Conservation (phyloP, 2,888 invertebrate genomes). For the Omphaloscelis lunosa region DNA sequence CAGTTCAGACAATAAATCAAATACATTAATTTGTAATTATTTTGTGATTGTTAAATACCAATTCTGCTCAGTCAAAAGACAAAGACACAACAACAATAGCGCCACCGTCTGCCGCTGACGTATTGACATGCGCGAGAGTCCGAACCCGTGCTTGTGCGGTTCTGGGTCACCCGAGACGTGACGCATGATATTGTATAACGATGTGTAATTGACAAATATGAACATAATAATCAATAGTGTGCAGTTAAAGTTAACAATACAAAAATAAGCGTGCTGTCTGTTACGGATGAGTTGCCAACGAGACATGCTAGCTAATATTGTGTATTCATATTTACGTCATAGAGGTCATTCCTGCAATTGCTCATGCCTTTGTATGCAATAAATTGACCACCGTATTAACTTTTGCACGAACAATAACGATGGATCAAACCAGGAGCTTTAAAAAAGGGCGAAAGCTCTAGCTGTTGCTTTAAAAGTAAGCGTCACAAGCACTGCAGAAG, state of each 20-base stretch:
- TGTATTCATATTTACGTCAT: neutral
- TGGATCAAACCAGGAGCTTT: too few relatives aligned
- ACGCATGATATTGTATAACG: constrained; percentile 10
- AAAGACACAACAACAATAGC: constrained; percentile 12
- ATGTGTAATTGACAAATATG: neutral
- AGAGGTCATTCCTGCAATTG: neutral
- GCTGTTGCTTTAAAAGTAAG: neutral
- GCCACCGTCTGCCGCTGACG: constrained; percentile 38
- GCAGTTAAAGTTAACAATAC: constrained; percentile 5
- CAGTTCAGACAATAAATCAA: neutral
- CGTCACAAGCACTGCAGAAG: neutral
- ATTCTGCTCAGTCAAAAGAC: neutral
- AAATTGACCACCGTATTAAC: neutral
- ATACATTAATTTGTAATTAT: neutral
- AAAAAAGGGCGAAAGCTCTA: neutral
- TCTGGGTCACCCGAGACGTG: constrained; percentile 41
- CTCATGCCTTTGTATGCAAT: neutral
- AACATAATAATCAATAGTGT: neutral
- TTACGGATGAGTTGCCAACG: neutral
- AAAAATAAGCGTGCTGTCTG: neutral
- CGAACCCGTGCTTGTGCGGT: constrained; percentile 29
- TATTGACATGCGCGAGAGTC: constrained; percentile 49
- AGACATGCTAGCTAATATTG: neutral
- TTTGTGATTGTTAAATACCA: neutral
- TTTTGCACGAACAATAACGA: neutral